Base-by-base conservation (phyloP, 2,797 vertebrate species). In the Sebastes matsubarae region DNA sequence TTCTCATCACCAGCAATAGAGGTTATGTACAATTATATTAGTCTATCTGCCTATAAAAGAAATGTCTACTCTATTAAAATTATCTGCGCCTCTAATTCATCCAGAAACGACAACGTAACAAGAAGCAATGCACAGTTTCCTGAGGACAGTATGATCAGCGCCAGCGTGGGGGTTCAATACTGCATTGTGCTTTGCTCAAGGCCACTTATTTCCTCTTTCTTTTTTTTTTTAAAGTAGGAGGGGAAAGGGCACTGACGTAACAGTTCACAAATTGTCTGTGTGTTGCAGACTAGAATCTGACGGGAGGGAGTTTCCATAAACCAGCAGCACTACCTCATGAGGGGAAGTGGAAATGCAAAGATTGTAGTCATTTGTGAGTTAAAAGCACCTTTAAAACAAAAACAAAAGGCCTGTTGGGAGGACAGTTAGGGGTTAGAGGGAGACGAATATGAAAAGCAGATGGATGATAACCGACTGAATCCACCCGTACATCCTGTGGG, bases 1-100 rank as follows among this genome's bases (percentile, higher is more conserved):
- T 58, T 79, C 74, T 79, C 66, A 81, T 88, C 76, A 84, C n/a
- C 85, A 89, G 83, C 71, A 85, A 65, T 22, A 82, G 25, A 75
- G 29, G 88, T 88, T 94, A 93, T 91, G 79, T 94, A 94, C 92
- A 94, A 90, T 93, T 91, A 93, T 91, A 94, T 93, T 93, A 93
- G 81, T 91, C 69, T 81, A 74, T 88, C 63, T 83, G 68, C 22
- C 75, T 84, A 74, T 78, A 80, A 89, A 87, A 82, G 58, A 81
- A 61, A 86, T 64, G 22, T 34, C 61, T 54, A 60, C 6, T 58
- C 54, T 75, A 55, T 72, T 66, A 82, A 81, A 89, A 71, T n/a
- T 83, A 63, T 86, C 75, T 36, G 59, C 9, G 30, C 68, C 75
- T 86, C 81, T 20, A 87, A 87, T 91, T 93, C 69, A 61, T 79